Percentiles rank a stretch among this genome's conserved stretches.
Evolutionary conservation across 2,113 vertebrate genomes (phyloP).

Genomic region (Mastomys coucha): DNA sequence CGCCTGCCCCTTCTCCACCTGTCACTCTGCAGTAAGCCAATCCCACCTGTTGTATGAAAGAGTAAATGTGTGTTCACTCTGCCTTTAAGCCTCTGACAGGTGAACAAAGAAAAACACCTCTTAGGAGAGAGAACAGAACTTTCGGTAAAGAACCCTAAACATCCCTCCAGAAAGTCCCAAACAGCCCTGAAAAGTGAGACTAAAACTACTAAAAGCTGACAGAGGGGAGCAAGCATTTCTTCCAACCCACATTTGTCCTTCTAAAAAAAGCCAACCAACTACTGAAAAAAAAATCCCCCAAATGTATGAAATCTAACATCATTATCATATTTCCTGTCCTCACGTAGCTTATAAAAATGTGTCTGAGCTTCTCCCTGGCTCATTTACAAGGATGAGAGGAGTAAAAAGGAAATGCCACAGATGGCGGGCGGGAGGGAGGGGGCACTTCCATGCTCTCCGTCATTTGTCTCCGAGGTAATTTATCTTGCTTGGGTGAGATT

Average conservation of each 20-base stretch:
- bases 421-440: conserved; percentile 75
- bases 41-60: not conserved
- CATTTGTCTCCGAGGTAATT: conserved; percentile 79
- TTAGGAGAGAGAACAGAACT: conserved; percentile 69
- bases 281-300: conserved; percentile 76
- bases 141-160: conserved; percentile 80
- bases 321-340: conserved; percentile 84
- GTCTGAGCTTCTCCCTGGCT: conserved; percentile 83
- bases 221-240: conserved; percentile 81
- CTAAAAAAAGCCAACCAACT: conserved; percentile 83
- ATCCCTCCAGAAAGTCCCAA: conserved; percentile 84
- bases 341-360: conserved; percentile 83
- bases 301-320: conserved; percentile 83
- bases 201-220: conserved; percentile 83
- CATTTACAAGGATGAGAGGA: conserved; percentile 79
- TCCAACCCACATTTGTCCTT: conserved; percentile 82
- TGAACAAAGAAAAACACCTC: conserved; percentile 51
- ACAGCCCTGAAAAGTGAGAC: conserved; percentile 83
- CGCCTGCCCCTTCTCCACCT: not conserved
- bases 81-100: conserved; percentile 39
- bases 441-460: conserved; percentile 81
- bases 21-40: not conserved
- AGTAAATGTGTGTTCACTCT: not conserved
- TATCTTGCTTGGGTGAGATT: conserved; percentile 80
- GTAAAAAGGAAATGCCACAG: conserved; percentile 86